A percentile compares a stretch with the other conserved stretches of the same genome.
phyloP scores from a whole-genome alignment of 2,888 invertebrate species.

The Rotaria sp. region DNA sequence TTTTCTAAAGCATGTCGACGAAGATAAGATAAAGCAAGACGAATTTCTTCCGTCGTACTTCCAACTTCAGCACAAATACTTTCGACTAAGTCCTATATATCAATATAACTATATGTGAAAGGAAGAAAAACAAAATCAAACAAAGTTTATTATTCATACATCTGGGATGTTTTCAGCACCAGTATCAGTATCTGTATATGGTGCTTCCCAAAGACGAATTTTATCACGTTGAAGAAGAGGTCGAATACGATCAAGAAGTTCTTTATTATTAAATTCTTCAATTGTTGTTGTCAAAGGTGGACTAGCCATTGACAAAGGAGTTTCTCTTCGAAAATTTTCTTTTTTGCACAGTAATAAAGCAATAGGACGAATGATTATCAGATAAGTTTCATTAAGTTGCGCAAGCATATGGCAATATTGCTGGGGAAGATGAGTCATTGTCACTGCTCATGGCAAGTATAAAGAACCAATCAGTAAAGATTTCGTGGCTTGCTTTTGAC shows the following conservation, averaged over 20 bases:
- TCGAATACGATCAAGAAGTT: neutral
- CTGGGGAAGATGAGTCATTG: neutral
- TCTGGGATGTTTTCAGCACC: neutral
- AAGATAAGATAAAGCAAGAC: neutral
- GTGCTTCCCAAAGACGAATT: neutral
- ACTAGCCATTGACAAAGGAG: neutral
- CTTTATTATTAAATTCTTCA: neutral
- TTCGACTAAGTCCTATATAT: neutral
- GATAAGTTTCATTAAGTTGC: neutral
- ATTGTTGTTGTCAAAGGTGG: neutral
- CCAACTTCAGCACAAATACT: constrained; percentile 5
- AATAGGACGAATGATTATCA: too few species aligned
- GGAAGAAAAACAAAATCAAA: neutral
- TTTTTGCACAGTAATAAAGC: too few species aligned
- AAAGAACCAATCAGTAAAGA: neutral
- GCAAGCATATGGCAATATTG: neutral
- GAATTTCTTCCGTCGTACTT: neutral
- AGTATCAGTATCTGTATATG: neutral
- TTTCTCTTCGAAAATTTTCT: neutral
- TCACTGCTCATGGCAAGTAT: neutral
- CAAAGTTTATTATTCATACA: neutral
- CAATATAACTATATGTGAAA: neutral
- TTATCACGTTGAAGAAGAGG: neutral
- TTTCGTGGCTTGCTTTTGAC: neutral
- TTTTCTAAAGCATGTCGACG: neutral